Conservation (phyloP, 2,797 vertebrate species). For the Octomys mimax region DNA sequence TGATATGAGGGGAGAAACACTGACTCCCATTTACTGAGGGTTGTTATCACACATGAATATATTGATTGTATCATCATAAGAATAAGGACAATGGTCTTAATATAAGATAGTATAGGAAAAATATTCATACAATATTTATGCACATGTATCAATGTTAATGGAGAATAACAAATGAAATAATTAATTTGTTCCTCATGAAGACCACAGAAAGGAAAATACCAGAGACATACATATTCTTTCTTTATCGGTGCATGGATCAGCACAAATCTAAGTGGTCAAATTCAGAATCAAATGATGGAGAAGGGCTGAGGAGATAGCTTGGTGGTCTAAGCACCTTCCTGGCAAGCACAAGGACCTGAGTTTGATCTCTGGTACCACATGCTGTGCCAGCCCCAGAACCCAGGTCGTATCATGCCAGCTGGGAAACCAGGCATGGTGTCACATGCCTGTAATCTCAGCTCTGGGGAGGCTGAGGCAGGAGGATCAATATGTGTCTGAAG, state of each 20-base stretch:
- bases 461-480: no score
- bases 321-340: no score
- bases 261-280: not conserved
- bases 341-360: no score
- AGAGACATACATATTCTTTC: not conserved
- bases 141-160: not conserved
- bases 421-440: no score
- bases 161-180: not conserved
- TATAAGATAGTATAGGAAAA: not conserved
- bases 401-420: no score
- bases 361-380: no score
- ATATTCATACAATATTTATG: not conserved
- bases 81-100: not conserved
- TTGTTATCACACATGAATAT: not conserved
- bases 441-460: no score
- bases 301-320: no score
- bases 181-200: not conserved
- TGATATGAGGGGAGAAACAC: conserved; percentile 49
- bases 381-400: no score
- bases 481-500: no score
- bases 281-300: not conserved
- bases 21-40: conserved; percentile 37
- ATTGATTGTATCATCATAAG: not conserved
- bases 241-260: not conserved
- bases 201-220: not conserved